These are phyloP conservation scores for Homarus gammarus DNA, from an alignment of 2,888 invertebrate genomes.

Conservation along the genomic window DNA sequence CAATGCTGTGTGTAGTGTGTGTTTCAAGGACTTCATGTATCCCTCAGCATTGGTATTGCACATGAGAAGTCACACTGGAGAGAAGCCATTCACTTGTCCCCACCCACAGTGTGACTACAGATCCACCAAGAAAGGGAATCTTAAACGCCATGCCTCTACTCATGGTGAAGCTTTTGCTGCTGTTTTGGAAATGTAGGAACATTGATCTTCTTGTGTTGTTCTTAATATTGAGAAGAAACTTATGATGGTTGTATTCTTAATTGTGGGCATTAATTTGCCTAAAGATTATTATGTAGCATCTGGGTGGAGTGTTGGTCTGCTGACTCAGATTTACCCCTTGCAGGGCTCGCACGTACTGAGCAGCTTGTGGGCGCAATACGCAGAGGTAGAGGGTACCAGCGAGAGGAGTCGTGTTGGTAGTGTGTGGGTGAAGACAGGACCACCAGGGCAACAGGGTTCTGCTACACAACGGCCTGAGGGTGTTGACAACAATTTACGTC, in stretches of 20 bases:
- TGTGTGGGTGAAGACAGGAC: slow-evolving; percentile 21
- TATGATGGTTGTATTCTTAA: background rate
- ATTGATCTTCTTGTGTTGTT: background rate
- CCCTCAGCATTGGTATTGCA: slow-evolving; percentile 81
- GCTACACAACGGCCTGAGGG: slow-evolving; percentile 30
- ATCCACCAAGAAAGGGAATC: slow-evolving; percentile 65
- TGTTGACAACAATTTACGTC: background rate
- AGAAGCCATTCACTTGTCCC: slow-evolving; percentile 90
- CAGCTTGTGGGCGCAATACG: slow-evolving; percentile 52
- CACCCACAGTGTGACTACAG: slow-evolving; percentile 65
- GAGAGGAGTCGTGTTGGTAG: slow-evolving; percentile 28
- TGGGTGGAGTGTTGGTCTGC: slow-evolving; percentile 27
- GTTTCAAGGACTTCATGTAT: slow-evolving; percentile 67
- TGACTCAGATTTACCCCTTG: slow-evolving; percentile 64
- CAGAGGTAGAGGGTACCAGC: slow-evolving; percentile 32
- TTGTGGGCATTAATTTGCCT: slow-evolving; percentile 15
- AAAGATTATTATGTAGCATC: background rate
- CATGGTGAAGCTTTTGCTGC: slow-evolving; percentile 61
- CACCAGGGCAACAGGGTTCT: background rate
- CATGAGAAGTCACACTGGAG: slow-evolving; percentile 97
- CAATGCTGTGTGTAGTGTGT: slow-evolving; percentile 50
- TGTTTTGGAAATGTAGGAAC: slow-evolving; percentile 42
- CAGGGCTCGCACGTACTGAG: slow-evolving; percentile 56
- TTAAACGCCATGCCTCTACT: slow-evolving; percentile 59
- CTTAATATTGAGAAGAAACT: background rate